Conservation (phyloP, 2,113 vertebrate species). For the Parotia lawesii region DNA sequence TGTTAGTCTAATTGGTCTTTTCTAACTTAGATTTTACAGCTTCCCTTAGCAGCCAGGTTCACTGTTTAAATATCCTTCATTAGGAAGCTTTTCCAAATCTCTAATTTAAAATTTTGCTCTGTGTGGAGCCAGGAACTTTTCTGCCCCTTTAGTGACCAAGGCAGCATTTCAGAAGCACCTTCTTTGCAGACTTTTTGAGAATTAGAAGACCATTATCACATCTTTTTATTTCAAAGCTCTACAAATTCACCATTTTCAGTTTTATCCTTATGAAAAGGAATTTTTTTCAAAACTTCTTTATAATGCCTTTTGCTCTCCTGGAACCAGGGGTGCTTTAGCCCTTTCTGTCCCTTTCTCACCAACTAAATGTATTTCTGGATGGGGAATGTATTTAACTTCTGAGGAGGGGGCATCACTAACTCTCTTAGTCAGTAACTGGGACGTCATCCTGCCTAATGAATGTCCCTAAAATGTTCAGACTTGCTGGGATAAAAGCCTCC, state of each 20-base stretch:
- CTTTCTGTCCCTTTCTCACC: neutral
- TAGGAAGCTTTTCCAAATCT: neutral
- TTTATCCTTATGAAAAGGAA: neutral
- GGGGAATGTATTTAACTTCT: neutral
- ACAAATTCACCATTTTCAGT: neutral
- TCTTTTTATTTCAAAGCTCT: neutral
- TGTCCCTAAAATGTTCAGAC: neutral
- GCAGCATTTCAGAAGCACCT: neutral
- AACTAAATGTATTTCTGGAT: neutral
- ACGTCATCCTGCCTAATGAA: neutral
- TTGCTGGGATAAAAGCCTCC: neutral
- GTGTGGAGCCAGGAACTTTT: neutral
- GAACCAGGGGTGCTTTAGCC: neutral
- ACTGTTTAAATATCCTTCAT: neutral
- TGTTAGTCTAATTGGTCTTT: constrained; percentile 32
- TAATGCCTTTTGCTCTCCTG: neutral
- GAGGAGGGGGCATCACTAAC: neutral
- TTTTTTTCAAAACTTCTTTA: neutral
- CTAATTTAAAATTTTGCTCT: neutral
- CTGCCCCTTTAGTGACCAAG: neutral
- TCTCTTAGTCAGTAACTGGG: neutral
- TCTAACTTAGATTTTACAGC: neutral
- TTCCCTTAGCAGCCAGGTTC: neutral
- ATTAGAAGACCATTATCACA: neutral
- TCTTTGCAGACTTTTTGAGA: neutral